Evolutionary conservation across 2,888 invertebrate species (phyloP), one percentile per base, ranked within the genome.

Genomic region (Morpho deidamia): DNA sequence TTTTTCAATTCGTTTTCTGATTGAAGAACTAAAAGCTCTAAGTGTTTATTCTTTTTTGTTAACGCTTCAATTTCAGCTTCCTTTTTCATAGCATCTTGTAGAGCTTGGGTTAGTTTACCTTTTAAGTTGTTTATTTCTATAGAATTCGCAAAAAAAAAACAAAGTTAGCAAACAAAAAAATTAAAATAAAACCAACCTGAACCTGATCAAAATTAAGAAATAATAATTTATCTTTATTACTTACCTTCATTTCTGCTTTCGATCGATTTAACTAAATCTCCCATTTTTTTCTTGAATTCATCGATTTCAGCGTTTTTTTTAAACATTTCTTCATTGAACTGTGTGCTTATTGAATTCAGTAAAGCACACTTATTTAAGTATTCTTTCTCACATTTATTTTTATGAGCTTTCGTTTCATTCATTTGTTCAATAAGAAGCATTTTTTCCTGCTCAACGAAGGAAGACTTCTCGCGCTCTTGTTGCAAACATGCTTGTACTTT

Each of bases 221-320:
- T 11, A 41, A 41, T 12, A 4, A 23, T 41, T 12, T 10, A 10
- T 11, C 8, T 14, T 33, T 11, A 12, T 9, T 11, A 37, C 62
- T 59, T 58, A 80, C 80, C 74, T 60, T 68, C 59, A 49, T 54
- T 58, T 60, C 71, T 76, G 8, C 66, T 66, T 46, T 68, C 64
- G 46, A 72, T 47, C 11, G 59, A 60, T 56, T 69, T 69, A 11
- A 60, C 58, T 44, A 63, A 52, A 11, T 34, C 37, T 35, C 55
- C 54, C 10, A 77, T 62, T 56, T 72, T 67, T 7, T 56, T 54
- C 54, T 66, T 71, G 0, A 74, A 54, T 43, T 66, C 64, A 12
- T 53, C 44, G 8, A 64, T 51, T 32, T 54, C 56, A 10, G 56
- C 46, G 42, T 55, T 59, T 53, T 62, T 71, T 0, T 34, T 38